Base-by-base conservation (phyloP, 2,888 invertebrate species). In the Agrochola macilenta region DNA sequence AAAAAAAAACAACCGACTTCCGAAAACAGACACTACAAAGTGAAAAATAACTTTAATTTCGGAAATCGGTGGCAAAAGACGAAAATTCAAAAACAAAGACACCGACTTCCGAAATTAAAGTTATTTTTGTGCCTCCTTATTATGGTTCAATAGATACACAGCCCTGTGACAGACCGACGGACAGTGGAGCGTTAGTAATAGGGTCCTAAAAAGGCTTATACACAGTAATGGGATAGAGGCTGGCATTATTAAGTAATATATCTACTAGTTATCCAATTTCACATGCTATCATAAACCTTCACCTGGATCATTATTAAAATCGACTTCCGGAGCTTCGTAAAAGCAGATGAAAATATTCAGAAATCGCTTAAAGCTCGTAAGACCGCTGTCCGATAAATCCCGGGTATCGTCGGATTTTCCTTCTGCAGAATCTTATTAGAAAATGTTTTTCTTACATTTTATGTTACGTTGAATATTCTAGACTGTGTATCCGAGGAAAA, bases 321-420 rank as follows among this genome's bases (percentile, higher is more conserved):
- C 58, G 39, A 60, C 79, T 71, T 30, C 39, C 30, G 43, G n/a
- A 71, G 46, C 30, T 74, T 68, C 57, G 71, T 69, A 46, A 43
- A 75, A 73, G 43, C 61, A 57, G 26, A 73, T 75, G 74, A 81
- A 84, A 81, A 83, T 85, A 85, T 84, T 76, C 68, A 71, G 61
- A 76, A 26, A 74, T 72, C 65, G 81, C 54, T 66, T 74, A 76
- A 84, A 65, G 64, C 79, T 60, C 57, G 68, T 72, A 77, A 77
- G 81, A 74, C 68, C 68, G 58, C n/a, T 76, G 85, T 79, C 82
- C 76, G 74, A 79, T 84, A 84, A 85, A 84, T 82, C 79, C 65
- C 20, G 12, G 54, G 23, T 39, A 72, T 79, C 65, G 63, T 26
- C 60, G 52, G 70, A 20, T 76, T 76, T 75, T 71, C 60, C 70